Evolutionary conservation across 1,140 invertebrate species (phyloP).

Genomic region (Schlechtendalia chinensis): DNA sequence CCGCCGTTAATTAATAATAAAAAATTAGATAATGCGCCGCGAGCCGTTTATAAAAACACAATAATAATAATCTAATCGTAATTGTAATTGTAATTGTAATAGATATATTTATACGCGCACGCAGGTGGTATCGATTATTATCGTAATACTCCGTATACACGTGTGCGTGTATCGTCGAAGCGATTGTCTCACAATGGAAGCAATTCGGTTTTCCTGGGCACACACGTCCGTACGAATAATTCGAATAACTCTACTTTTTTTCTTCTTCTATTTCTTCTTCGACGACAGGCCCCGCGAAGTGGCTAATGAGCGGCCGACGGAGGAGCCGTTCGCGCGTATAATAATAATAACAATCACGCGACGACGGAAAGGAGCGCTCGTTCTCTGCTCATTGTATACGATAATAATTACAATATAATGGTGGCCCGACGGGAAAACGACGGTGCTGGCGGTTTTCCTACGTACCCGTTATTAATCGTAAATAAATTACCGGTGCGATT

Average conservation of each 20-base stretch:
- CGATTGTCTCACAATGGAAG: not conserved
- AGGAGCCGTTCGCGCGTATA: not conserved
- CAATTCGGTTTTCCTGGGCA: slow-evolving; percentile 13
- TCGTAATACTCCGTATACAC: not conserved
- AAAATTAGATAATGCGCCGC: not conserved
- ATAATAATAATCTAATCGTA: slow-evolving; percentile 16
- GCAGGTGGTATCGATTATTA: not conserved
- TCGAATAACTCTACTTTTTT: slow-evolving; percentile 2
- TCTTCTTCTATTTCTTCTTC: not conserved
- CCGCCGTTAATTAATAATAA: slow-evolving; percentile 27
- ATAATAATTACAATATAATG: slow-evolving; percentile 41
- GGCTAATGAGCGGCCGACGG: slow-evolving; percentile 5
- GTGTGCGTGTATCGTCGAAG: not conserved
- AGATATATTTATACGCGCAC: too few relatives aligned
- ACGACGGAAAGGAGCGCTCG: not conserved
- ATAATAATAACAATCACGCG: slow-evolving; percentile 25
- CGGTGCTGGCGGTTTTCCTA: not conserved
- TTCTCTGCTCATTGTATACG: slow-evolving; percentile 11
- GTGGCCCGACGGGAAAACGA: not conserved
- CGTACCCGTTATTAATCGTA: slow-evolving; percentile 5
- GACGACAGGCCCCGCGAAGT: not conserved
- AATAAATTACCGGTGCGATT: slow-evolving; percentile 22
- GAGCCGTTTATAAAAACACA: not conserved
- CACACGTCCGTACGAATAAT: not conserved
- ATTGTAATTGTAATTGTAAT: too few relatives aligned